Evolutionary conservation across 2,797 vertebrate genomes (phyloP), one percentile per base, ranked within the genome.

Genomic region (Danio tinwini): DNA sequence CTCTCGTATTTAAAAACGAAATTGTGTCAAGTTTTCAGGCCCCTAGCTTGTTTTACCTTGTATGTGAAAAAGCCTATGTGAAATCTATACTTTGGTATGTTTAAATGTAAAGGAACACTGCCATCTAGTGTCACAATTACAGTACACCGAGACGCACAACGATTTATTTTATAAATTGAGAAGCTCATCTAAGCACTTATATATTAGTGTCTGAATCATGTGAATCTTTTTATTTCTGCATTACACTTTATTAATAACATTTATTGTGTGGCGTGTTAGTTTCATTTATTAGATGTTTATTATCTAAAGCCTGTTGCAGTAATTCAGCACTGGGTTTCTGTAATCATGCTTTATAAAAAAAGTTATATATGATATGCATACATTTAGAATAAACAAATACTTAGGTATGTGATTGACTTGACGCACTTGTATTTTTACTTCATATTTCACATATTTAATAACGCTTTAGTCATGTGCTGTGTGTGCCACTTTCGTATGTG

Each of bases 71-170:
- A 63, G 5, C 12, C n/a, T 5, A 12, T 50, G 21, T 61, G 12
- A 71, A n/a, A 58, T 40, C 6, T 39, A 45, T 52, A 50, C 13
- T 2, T 58, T 12, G 21, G 44, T 13, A 14, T 16, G 8, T 77
- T 39, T 42, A 61, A 59, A 45, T 5, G 7, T 73, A 40, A 12
- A 13, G 39, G n/a, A 52, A 37, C 52, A 77, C 62, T 74, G 81
- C 53, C 81, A 52, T 63, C 81, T 74, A 52, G 68, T 49, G 83
- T 42, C 21, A 6, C 1, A 17, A 50, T 44, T 14, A 12, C 14
- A 64, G 21, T 50, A 37, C 44, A 0, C 13, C 45, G 10, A 0
- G 12, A 72, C 45, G 13, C 42, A 62, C 7, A 62, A 39, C 4
- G 1, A 12, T 47, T 49, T 45, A 11, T 69, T 70, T 70, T 13